phyloP scores from a whole-genome alignment of 2,888 invertebrate genomes.

The Hirtodrosophila trivittata region DNA sequence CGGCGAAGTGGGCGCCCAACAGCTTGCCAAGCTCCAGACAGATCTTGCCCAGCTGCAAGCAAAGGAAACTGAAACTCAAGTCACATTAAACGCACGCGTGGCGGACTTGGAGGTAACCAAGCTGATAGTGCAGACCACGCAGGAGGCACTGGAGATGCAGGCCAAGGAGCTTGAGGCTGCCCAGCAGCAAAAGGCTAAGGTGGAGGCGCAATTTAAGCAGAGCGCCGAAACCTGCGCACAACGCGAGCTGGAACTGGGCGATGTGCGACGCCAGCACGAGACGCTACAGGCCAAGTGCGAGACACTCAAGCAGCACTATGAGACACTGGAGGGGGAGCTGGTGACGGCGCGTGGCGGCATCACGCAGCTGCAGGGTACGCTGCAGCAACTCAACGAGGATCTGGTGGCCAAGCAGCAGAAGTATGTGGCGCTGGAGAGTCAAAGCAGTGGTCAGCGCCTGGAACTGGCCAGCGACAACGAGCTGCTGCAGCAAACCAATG shows the following conservation, averaged over 20 bases:
- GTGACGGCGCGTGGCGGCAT: conserved; percentile 57
- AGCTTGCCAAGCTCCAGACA: conserved; percentile 40
- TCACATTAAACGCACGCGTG: conserved; percentile 1
- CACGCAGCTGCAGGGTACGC: conserved; percentile 51
- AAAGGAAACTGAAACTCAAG: conserved; percentile 20
- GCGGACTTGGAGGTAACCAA: conserved; percentile 29
- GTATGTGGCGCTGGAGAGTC: conserved; percentile 46
- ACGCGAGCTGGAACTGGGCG: conserved; percentile 76
- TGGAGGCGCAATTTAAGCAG: conserved; percentile 57
- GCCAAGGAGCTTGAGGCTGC: conserved; percentile 44
- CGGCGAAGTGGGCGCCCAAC: conserved; percentile 39
- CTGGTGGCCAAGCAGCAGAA: conserved; percentile 61
- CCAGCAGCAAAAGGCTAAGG: conserved; percentile 26
- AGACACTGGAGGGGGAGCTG: conserved; percentile 83
- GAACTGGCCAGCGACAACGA: conserved; percentile 69
- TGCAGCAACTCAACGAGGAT: conserved; percentile 79
- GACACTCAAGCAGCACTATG: conserved; percentile 49
- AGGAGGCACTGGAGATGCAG: conserved; percentile 51
- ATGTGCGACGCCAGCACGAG: conserved; percentile 65
- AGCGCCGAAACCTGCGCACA: conserved; percentile 49
- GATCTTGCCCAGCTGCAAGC: conserved; percentile 41
- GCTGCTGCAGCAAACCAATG: conserved; percentile 61
- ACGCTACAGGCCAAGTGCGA: conserved; percentile 60
- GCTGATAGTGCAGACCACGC: conserved; percentile 50
- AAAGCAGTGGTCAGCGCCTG: conserved; percentile 53